Evolutionary conservation across 2,113 vertebrate genomes (phyloP).

Genomic region (Neotragus moschatus): DNA sequence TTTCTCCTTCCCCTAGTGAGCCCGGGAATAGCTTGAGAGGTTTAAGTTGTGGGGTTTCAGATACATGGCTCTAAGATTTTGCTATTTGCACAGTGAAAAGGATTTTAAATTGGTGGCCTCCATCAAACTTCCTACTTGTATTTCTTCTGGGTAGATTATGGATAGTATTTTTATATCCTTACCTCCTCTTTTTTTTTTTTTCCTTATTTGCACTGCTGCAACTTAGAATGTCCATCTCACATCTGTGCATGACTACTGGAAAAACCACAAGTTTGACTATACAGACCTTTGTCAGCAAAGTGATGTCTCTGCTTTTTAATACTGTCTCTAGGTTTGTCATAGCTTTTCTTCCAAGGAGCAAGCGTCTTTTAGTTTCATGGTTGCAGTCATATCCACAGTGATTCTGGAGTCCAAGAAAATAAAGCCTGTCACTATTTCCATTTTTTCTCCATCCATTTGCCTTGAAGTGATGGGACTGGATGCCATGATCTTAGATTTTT

Average conservation of each 20-base stretch:
- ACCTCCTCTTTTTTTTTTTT: not conserved
- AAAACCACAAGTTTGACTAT: not conserved
- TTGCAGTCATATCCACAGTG: not conserved
- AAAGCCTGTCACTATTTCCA: not conserved
- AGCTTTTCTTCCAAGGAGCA: not conserved
- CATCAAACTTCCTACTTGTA: not conserved
- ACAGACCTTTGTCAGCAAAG: not conserved
- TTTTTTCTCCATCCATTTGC: not conserved
- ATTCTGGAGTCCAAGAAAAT: not conserved
- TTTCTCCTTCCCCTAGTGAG: not conserved
- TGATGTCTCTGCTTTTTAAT: not conserved
- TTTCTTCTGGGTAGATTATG: conserved; percentile 15
- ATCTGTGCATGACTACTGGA: not conserved
- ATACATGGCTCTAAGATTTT: not conserved
- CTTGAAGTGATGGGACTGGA: not conserved
- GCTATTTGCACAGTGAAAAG: conserved; percentile 30
- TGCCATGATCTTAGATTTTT: not conserved
- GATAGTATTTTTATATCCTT: conserved; percentile 51
- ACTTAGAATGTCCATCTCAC: not conserved
- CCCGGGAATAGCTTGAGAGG: not conserved
- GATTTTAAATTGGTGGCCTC: conserved; percentile 6
- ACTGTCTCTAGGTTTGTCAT: not conserved
- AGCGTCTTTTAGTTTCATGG: not conserved
- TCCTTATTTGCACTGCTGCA: conserved; percentile 25
- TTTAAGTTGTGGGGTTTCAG: not conserved